phyloP scores from a whole-genome alignment of 2,113 vertebrate genomes.

The Cinclus cinclus region DNA sequence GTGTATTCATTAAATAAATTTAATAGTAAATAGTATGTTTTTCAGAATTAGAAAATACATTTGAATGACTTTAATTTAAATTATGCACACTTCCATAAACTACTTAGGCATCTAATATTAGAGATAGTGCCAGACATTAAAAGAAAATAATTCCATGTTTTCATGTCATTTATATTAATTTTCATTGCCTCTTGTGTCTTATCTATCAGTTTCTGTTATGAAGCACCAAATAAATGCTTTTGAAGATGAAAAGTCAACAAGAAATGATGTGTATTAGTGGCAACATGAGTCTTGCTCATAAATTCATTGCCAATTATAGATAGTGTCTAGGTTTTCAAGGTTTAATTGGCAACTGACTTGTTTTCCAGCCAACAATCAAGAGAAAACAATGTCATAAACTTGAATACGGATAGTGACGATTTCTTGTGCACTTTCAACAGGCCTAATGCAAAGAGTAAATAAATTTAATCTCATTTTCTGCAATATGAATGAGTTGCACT shows the following conservation, averaged over 20 bases:
- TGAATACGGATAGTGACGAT: not conserved
- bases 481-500: not conserved
- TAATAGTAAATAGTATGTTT: not conserved
- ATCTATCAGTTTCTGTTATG: constrained; percentile 58
- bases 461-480: not conserved
- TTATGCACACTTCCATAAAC: not conserved
- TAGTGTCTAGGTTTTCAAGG: not conserved
- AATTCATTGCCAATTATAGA: constrained; percentile 5
- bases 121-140: constrained; percentile 15
- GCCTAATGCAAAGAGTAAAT: not conserved
- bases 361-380: not conserved
- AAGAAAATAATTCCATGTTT: constrained; percentile 15
- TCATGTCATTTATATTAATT: constrained; percentile 43
- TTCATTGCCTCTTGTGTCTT: constrained; percentile 42
- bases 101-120: not conserved
- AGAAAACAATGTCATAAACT: not conserved
- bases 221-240: constrained; percentile 29
- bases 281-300: not conserved
- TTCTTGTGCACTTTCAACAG: not conserved
- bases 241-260: constrained; percentile 35
- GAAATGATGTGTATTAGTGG: not conserved
- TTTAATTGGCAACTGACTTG: not conserved
- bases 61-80: not conserved
- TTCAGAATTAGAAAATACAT: not conserved
- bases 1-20: not conserved